Evolutionary conservation across 2,797 vertebrate genomes (phyloP), one percentile per base, ranked within the genome.

Genomic region (Hozukius guyotensis): DNA sequence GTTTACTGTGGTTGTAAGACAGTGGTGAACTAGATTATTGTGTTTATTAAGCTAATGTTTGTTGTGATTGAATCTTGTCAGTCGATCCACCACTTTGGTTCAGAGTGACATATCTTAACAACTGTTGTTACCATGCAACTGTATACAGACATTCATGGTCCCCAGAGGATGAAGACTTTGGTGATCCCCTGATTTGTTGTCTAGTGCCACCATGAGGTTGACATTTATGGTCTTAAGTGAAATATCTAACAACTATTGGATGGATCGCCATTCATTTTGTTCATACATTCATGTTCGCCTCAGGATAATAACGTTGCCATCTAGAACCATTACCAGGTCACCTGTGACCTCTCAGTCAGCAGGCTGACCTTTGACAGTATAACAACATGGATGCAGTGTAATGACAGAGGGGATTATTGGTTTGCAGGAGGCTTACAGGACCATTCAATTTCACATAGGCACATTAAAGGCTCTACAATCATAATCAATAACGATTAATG

Each of bases 401-500:
- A 59, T 73, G 31, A 49, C 63, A 49, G 34, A 22, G 78, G 2
- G 75, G 84, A 84, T 87, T 84, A 84, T 68, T 72, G 71, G 24
- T 71, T 20, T 59, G 59, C 72, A 53, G 55, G 46, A 81, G 78
- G 81, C 72, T 90, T 88, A 87, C 65, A 80, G 72, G 73, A 49
- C 81, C 87, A 86, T 92, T 87, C 75, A 6, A 88, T 85, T 85
- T 84, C 65, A 72, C 66, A 34, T 53, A 80, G 81, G 74, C 83
- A 78, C 76, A 83, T 82, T 84, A 89, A 78, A 86, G 66, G 29
- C 69, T 69, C 52, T 64, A 24, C 75, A 82, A 38, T 89, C 83
- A 65, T 83, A 78, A 89, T 89, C 88, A 89, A 88, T 92, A 84
- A 85, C 36, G 71, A 82, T 86, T 88, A 89, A 87, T 75, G 84